Evolutionary conservation across 2,888 invertebrate genomes (phyloP).

Genomic region (Netelia melanura): DNA sequence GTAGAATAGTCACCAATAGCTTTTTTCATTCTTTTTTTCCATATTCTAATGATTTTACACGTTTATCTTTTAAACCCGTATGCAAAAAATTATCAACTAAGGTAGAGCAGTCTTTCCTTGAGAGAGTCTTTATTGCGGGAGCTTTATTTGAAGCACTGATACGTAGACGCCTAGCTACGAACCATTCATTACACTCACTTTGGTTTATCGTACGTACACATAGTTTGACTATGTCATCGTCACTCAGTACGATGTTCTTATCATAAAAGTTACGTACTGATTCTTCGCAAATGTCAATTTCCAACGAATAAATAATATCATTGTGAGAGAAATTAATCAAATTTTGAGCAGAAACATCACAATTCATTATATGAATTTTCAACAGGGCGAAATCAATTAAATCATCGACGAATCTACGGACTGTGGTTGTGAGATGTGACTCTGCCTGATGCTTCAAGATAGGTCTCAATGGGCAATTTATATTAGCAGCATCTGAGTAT

Average conservation of each 20-base stretch:
- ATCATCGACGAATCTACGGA: constrained; percentile 1
- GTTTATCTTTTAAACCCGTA: constrained; percentile 14
- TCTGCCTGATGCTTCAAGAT: constrained; percentile 9
- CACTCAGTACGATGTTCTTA: constrained; percentile 39
- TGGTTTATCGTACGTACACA: constrained; percentile 48
- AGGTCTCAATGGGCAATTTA: constrained; percentile 13
- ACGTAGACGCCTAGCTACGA: constrained; percentile 39
- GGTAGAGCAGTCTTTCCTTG: constrained; percentile 16
- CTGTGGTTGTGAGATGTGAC: constrained; percentile 5
- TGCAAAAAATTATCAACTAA: constrained; percentile 46
- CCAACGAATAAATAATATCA: constrained; percentile 14
- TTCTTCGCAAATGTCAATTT: constrained; percentile 15
- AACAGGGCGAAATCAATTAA: constrained; percentile 16
- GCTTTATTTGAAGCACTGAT: constrained; percentile 59
- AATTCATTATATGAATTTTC: constrained; percentile 16
- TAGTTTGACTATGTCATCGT: constrained; percentile 43
- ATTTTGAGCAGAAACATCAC: constrained; percentile 13
- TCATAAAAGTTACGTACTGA: constrained; percentile 40
- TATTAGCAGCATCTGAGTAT: constrained; percentile 3
- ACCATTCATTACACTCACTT: constrained; percentile 51
- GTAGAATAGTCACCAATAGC: constrained; percentile 52
- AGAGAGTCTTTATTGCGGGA: constrained; percentile 55
- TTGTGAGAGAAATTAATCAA: constrained; percentile 11
- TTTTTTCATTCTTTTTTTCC: constrained; percentile 60
- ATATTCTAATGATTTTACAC: constrained; percentile 39